Conservation (phyloP, 2,113 vertebrate species). For the Gasterosteus nipponicus region DNA sequence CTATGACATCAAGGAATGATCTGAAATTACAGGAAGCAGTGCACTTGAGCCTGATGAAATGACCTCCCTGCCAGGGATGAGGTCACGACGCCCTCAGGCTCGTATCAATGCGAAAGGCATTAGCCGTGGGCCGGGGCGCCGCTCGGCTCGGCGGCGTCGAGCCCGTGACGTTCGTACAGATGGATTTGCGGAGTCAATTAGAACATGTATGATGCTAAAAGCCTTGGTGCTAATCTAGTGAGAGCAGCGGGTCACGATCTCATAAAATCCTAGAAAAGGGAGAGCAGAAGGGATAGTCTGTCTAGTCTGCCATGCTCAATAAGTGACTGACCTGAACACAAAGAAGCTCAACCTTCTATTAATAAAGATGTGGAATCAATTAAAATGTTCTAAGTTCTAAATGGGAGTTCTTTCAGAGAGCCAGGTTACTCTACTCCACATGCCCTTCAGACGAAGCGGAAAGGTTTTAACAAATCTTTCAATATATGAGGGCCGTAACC, state of each 20-base stretch:
- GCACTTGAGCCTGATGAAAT: constrained; percentile 42
- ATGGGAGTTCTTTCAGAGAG: constrained; percentile 8
- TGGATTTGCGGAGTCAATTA: constrained; percentile 29
- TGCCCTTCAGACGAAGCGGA: constrained; percentile 41
- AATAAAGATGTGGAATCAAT: constrained; percentile 20
- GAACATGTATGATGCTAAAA: constrained; percentile 29
- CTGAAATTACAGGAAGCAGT: constrained; percentile 29
- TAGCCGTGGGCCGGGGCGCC: not conserved
- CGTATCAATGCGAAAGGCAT: constrained; percentile 25
- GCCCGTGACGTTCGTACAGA: constrained; percentile 29
- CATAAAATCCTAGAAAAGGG: constrained; percentile 22
- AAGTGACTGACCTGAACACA: constrained; percentile 34
- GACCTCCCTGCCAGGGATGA: constrained; percentile 24
- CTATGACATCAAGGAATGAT: constrained; percentile 24
- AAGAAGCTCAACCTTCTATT: constrained; percentile 24
- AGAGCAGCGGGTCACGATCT: constrained; percentile 26
- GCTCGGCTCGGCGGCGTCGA: not conserved
- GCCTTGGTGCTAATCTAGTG: constrained; percentile 26
- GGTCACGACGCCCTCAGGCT: constrained; percentile 24
- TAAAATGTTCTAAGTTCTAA: constrained; percentile 22
- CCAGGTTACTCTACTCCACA: constrained; percentile 5
- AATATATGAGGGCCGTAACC: constrained; percentile 19
- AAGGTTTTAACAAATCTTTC: constrained; percentile 24
- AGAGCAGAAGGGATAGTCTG: not conserved
- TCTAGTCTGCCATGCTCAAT: not conserved